Base-by-base conservation (phyloP, 2,113 vertebrate genomes). In the Neopipo cinnamomea region DNA sequence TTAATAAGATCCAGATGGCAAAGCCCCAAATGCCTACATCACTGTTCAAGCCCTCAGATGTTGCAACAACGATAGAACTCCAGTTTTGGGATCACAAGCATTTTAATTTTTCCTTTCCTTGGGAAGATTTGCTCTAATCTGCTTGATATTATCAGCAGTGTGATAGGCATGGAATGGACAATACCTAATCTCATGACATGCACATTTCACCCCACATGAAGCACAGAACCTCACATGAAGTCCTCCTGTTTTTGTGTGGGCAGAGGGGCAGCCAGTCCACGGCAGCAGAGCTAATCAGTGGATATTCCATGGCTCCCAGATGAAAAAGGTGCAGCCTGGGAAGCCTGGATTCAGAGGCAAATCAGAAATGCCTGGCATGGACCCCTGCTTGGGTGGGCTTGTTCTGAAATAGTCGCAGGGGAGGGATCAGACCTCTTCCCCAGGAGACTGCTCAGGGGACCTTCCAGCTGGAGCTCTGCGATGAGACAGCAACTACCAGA, bases 1-100 rank as follows among this genome's bases (percentile, higher is more conserved):
- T 96, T 89, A 96, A 96, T 93, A 70, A 87, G 95, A 95, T 96
- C 93, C 96, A 96, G 86, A 94, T 96, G 95, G 96, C 92, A 94
- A 85, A 91, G 89, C 23, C 91, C 86, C 93, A 96, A 85, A 94
- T 94, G 92, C 91, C 91, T 95, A 95, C 86, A 94, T 89, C 86
- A 94, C 88, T 92, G 92, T 47, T 94, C 33, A 89, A 89, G 73
- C 73, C 92, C 92, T 94, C 83, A 68, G 46, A 85, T 52, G n/a
- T 61, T 94, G 88, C 73, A 93, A 58, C 23, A 44, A 71, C 76
- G 61, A 72, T 89, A 61, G 65, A 62, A 8, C 76, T 92, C 77
- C 80, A 91, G 77, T 76, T 95, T 93, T 75, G 79, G 83, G 56
- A 74, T 68, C 52, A 11, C 1, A 37, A 84, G 58, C 7, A 4